Evolutionary conservation across 2,888 invertebrate genomes (phyloP), one percentile per base, ranked within the genome.

Genomic region (Plebejus melissa): DNA sequence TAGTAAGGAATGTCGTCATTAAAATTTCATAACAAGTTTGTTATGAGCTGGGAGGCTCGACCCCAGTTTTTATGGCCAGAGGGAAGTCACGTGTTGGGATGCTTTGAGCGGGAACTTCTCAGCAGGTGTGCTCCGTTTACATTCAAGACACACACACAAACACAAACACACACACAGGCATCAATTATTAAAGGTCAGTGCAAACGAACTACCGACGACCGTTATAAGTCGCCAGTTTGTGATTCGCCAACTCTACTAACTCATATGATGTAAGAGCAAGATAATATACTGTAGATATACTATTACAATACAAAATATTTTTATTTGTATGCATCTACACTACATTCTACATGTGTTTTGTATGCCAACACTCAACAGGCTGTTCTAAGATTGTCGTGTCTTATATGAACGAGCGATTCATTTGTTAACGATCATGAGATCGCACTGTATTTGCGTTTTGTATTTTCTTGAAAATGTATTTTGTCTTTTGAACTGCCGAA

Each of bases 111-210:
- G 77, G 78, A 81, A 79, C 78, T 79, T 70, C 76, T 50, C 79
- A 79, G 82, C 83, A 83, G 83, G 83, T 83, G 83, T 82, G 83
- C 79, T 79, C 80, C 77, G 81, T 81, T 78, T 82, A 80, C 80
- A 82, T 79, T 80, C 78, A 77, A 76, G 76, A 75, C 81, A 78
- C 82, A 78, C 82, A 84, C 82, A 80, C 79, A 81, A 79, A 79
- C 80, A 22, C 2, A 32, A 32, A 78, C 77, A 81, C 80, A 74
- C 76, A 76, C 16, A 5, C 58, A 28, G 2, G 22, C 28, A 60
- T 22, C 22, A 22, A 22, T 22, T 22, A 22, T 60, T 32, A 32
- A 65, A 32, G 16, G 1, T 65, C 5, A 2, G 32, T 13, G 32
- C 32, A 65, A 32, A 65, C 32, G 65, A 32, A 28, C 11, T 32